These are phyloP conservation scores for Phalacrocorax aristotelis DNA, from an alignment of 2,113 vertebrate species.

Conservation along the genomic window DNA sequence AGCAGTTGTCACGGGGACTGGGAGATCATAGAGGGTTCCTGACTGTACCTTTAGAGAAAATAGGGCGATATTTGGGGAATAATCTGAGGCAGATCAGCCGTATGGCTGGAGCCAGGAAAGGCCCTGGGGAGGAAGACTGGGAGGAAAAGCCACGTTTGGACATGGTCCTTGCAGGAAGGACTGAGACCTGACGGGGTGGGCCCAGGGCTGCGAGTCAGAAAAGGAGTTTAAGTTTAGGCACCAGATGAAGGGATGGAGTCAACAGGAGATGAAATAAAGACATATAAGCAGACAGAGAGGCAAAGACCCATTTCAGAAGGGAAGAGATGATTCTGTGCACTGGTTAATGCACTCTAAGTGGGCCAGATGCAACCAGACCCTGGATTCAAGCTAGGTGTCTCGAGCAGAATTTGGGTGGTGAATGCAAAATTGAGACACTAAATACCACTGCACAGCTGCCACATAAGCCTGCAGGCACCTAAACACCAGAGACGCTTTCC, in stretches of 20 bases:
- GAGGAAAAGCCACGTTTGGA: neutral
- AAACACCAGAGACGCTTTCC: neutral
- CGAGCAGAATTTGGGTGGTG: neutral
- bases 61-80: neutral
- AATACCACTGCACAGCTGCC: neutral
- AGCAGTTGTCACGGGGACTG: neutral
- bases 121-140: neutral
- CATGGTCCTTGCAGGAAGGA: fast-evolving
- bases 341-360: neutral
- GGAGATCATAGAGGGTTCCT: neutral
- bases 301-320: neutral
- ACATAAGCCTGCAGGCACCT: neutral
- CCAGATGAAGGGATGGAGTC: neutral
- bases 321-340: neutral
- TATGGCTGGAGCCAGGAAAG: neutral
- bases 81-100: neutral
- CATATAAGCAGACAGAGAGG: neutral
- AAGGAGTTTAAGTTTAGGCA: neutral
- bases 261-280: neutral
- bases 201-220: neutral
- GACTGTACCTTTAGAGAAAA: neutral
- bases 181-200: neutral
- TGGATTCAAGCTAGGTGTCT: neutral
- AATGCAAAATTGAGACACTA: neutral
- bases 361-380: fast-evolving